phyloP scores from a whole-genome alignment of 2,888 invertebrate genomes.

The Perizoma flavofasciatum region DNA sequence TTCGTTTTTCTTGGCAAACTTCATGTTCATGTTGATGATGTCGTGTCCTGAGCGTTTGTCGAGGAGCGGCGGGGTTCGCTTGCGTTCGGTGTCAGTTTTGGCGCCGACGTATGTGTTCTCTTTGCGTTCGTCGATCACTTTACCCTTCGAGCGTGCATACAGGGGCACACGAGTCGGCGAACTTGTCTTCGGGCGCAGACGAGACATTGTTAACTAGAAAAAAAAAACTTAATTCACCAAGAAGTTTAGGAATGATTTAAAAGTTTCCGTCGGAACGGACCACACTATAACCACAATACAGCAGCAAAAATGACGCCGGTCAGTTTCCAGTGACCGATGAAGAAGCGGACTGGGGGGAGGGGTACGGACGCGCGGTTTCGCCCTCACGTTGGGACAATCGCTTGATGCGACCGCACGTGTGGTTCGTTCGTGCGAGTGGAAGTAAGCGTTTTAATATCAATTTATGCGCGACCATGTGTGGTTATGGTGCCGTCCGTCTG shows the following conservation, averaged over 20 bases:
- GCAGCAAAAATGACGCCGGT: too few species aligned
- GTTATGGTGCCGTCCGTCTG: too few species aligned
- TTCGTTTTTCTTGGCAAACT: constrained; percentile 64
- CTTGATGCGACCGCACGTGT: too few species aligned
- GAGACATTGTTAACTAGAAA: constrained; percentile 74
- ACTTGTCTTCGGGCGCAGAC: constrained; percentile 68
- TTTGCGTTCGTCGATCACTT: constrained; percentile 73
- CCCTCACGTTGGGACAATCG: too few species aligned
- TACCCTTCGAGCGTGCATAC: constrained; percentile 69
- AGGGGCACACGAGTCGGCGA: constrained; percentile 67
- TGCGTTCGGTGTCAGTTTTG: constrained; percentile 61
- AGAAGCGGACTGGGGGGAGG: too few species aligned
- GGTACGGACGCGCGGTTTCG: too few species aligned
- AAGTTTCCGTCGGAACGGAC: too few species aligned
- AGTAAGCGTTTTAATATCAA: too few species aligned
- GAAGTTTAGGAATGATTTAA: not conserved
- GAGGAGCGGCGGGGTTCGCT: constrained; percentile 51
- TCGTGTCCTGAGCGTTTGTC: constrained; percentile 66
- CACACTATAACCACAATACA: too few species aligned
- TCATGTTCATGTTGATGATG: constrained; percentile 54
- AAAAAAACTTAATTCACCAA: constrained; percentile 3
- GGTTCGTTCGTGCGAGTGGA: too few species aligned
- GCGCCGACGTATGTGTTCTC: constrained; percentile 75
- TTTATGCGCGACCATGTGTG: too few species aligned
- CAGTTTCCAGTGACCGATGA: too few species aligned